A percentile compares a stretch with the other conserved stretches of the same genome.
These are phyloP conservation scores for Lepidurus packardi DNA, from an alignment of 1,140 invertebrate species.

Conservation along the genomic window DNA sequence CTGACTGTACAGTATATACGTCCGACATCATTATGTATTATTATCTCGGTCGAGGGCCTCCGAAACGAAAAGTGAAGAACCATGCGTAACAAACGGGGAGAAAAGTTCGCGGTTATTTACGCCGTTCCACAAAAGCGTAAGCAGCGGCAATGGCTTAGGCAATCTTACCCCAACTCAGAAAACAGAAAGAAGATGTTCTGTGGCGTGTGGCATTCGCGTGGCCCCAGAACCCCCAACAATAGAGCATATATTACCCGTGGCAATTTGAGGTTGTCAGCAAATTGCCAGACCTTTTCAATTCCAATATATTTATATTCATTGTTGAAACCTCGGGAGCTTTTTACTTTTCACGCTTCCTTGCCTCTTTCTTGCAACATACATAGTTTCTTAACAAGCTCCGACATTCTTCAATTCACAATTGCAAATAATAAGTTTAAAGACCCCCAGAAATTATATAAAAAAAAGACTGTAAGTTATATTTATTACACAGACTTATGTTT, in stretches of 20 bases:
- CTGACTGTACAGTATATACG: not conserved
- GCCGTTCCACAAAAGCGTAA: not conserved
- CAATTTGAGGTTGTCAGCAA: conserved; percentile 8
- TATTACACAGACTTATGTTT: not conserved
- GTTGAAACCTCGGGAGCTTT: not conserved
- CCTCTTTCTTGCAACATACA: not conserved
- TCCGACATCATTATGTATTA: not conserved
- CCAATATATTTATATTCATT: not conserved
- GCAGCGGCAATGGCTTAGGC: not conserved
- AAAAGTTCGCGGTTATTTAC: not conserved
- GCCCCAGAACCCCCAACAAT: not conserved
- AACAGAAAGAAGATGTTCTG: not conserved
- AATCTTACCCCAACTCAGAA: not conserved
- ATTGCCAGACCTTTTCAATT: not conserved
- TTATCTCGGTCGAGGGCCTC: not conserved
- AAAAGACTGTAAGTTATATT: not conserved
- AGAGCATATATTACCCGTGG: not conserved
- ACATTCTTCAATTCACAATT: too few species aligned
- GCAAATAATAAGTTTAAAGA: too few species aligned
- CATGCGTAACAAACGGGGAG: not conserved
- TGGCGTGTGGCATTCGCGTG: not conserved
- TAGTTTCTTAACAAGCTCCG: not conserved
- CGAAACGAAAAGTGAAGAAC: conserved; percentile 2
- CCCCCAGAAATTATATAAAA: too few species aligned
- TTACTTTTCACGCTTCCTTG: not conserved